Evolutionary conservation across 2,113 vertebrate species (phyloP).

Genomic region (Ciconia stormi): DNA sequence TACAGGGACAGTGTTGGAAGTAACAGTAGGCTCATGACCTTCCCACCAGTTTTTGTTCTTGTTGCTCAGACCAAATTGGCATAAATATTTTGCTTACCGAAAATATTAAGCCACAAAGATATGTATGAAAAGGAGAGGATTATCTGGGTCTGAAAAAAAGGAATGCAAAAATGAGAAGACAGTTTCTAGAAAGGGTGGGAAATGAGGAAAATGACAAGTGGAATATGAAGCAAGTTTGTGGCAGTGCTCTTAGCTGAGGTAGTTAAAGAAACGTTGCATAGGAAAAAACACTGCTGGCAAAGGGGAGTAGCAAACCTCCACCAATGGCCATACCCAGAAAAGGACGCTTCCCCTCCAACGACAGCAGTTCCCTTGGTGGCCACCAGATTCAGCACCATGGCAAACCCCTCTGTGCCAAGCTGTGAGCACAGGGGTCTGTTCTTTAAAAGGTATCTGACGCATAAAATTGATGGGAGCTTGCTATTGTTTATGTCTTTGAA

Average conservation of each 20-base stretch:
- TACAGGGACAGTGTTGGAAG: neutral
- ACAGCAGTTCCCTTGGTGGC: neutral
- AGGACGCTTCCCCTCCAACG: accelerated
- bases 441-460: neutral
- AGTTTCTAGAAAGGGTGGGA: neutral
- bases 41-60: neutral
- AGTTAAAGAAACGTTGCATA: neutral
- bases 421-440: neutral
- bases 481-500: neutral
- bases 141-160: neutral
- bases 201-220: neutral
- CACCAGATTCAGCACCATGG: neutral
- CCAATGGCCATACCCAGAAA: neutral
- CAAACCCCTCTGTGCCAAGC: neutral
- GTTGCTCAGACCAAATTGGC: neutral
- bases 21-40: neutral
- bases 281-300: neutral
- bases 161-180: neutral
- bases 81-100: neutral
- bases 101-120: neutral
- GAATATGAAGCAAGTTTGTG: neutral
- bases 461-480: neutral
- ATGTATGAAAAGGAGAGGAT: neutral
- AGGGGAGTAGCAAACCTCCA: neutral
- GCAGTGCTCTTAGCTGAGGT: neutral